These are phyloP conservation scores for Paracentrotus lividus DNA, from an alignment of 53 echinoderm and acorn worm species.

Conservation along the genomic window DNA sequence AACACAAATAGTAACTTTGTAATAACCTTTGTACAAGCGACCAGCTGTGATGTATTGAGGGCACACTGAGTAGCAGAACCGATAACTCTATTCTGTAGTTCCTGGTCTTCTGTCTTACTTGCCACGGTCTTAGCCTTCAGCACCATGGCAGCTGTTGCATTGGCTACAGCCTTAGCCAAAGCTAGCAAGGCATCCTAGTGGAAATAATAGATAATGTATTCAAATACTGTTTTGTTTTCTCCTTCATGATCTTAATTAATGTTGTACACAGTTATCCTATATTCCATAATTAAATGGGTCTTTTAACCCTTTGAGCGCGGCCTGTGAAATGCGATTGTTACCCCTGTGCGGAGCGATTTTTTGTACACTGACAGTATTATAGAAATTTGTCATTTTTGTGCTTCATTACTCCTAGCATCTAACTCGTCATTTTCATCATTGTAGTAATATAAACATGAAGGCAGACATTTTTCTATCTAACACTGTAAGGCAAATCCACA, in stretches of 20 bases:
- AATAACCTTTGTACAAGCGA: conserved; percentile 92
- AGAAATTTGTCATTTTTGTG: too few species aligned
- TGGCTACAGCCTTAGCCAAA: conserved; percentile 96
- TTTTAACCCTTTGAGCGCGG: too few species aligned
- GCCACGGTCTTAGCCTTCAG: conserved; percentile 95
- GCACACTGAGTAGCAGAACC: conserved; percentile 88
- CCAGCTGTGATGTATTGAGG: conserved; percentile 94
- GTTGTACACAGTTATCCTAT: too few species aligned
- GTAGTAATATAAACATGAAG: too few species aligned
- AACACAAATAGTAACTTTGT: background rate
- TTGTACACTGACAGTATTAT: too few species aligned
- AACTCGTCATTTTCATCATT: too few species aligned
- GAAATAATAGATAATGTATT: background rate
- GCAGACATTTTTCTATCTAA: too few species aligned
- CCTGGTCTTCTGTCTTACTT: conserved; percentile 83
- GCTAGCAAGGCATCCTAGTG: conserved; percentile 88
- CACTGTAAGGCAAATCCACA: too few species aligned
- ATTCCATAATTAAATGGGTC: too few species aligned
- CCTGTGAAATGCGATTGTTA: too few species aligned
- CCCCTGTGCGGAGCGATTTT: too few species aligned
- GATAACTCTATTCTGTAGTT: conserved; percentile 87
- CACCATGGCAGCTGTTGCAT: conserved; percentile 92
- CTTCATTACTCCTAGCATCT: too few species aligned
- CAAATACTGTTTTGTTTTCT: background rate
- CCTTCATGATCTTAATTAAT: background rate